Evolutionary conservation across 2,113 vertebrate species (phyloP).

Genomic region (Oreochromis niloticus): DNA sequence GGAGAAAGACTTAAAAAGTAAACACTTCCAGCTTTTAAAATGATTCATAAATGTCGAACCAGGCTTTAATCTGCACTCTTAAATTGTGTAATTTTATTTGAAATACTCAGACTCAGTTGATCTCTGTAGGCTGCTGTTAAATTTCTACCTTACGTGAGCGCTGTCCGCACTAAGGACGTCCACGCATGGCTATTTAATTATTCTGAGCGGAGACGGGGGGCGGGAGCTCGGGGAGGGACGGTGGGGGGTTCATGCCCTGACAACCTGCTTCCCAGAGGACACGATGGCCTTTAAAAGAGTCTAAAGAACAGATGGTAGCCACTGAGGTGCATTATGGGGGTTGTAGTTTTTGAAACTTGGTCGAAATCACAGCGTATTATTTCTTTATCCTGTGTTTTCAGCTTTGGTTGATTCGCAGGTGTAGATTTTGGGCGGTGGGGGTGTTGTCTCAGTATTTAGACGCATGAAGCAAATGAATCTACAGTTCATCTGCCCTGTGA

Average conservation of each 20-base stretch:
- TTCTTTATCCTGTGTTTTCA: neutral
- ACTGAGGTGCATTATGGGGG: neutral
- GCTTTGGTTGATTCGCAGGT: neutral
- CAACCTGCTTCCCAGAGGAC: neutral
- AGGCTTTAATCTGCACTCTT: neutral
- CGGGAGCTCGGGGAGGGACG: rapidly evolving
- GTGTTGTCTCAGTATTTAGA: neutral
- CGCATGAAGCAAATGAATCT: neutral
- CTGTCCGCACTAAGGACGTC: neutral
- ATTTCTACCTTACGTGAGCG: neutral
- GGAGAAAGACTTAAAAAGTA: neutral
- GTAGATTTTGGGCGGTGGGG: neutral
- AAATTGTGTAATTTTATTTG: neutral
- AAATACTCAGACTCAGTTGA: neutral
- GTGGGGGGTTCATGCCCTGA: neutral
- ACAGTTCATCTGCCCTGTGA: rapidly evolving
- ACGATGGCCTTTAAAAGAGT: neutral
- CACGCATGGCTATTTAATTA: neutral
- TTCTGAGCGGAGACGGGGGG: neutral
- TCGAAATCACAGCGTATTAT: rapidly evolving
- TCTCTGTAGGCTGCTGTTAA: neutral
- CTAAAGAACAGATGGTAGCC: neutral
- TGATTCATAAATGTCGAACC: neutral
- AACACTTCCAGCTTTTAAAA: neutral
- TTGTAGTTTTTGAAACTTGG: neutral